A percentile compares a stretch with the other conserved stretches of the same genome.
phyloP scores from a whole-genome alignment of 2,888 invertebrate species.

The Leptothorax acervorum region DNA sequence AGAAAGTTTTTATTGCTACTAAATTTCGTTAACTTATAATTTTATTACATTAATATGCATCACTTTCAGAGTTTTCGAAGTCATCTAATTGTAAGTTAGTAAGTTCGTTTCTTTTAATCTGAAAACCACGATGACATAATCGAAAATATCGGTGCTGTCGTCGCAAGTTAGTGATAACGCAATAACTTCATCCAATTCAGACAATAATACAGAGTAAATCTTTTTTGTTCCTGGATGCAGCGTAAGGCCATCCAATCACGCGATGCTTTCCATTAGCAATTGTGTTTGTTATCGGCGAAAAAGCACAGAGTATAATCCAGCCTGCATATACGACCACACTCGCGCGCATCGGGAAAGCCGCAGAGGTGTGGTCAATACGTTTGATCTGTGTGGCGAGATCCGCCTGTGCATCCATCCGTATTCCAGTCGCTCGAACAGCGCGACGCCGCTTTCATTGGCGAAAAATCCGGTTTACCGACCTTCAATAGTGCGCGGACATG shows the following conservation, averaged over 20 bases:
- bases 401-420: slow-evolving; percentile 69
- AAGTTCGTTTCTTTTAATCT: not conserved
- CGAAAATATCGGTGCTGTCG: not conserved
- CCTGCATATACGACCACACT: slow-evolving; percentile 30
- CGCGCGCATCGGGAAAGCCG: slow-evolving; percentile 73
- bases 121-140: not conserved
- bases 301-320: slow-evolving; percentile 15
- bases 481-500: slow-evolving; percentile 27
- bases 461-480: slow-evolving; percentile 57
- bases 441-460: slow-evolving; percentile 53
- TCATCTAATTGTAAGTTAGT: not conserved
- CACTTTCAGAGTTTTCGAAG: not conserved
- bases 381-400: slow-evolving; percentile 77
- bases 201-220: not conserved
- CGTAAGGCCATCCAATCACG: slow-evolving; percentile 38
- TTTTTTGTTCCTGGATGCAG: not conserved
- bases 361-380: slow-evolving; percentile 81
- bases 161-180: not conserved
- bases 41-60: not conserved
- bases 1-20: not conserved
- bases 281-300: slow-evolving; percentile 34
- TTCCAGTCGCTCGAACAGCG: slow-evolving; percentile 63
- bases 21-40: not conserved
- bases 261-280: slow-evolving; percentile 43
- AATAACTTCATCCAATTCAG: not conserved